Evolutionary conservation across 2,113 vertebrate genomes (phyloP), one percentile per base, ranked within the genome.

Genomic region (Canis aureus): DNA sequence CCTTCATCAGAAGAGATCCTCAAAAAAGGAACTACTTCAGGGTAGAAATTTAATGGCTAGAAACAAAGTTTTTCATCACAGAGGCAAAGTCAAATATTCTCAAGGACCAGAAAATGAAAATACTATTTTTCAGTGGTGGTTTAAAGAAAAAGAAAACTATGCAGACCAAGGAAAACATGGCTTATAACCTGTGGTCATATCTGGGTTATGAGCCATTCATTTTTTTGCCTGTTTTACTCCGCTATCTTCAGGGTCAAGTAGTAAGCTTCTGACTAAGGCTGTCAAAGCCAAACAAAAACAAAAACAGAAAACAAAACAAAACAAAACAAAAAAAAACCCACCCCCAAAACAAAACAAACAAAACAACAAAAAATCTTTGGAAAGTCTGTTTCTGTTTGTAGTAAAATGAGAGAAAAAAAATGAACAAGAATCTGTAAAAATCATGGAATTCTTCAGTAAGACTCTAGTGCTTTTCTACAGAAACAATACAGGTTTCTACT

Each of bases 1-100:
- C n/a, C 88, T 84, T 51, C 29, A 53, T 80, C 62, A 87, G 12
- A 94, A 57, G 62, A 79, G 12, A 20, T 92, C 74, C 43, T 86
- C 80, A 71, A 85, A 92, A 67, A 90, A 94, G 7, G 29, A 82
- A 71, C 57, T 86, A 85, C 43, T 78, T 76, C 74, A 82, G 27
- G 27, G 23, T 67, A 67, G n/a, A 78, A 78, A 93, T 76, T 88
- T 49, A 94, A 67, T 25, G 91, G 60, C 53, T 69, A 57, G 38
- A 64, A 55, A 78, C 6, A n/a, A 67, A 97, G 29, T 80, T 74
- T 60, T 81, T 59, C 17, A 38, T 5, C n/a, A 57, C 12, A 57
- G n/a, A 83, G 29, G 27, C 17, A 38, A 95, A 85, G 55, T 38
- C 35, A 66, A 89, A 80, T 10, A 19, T 23, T 93, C 81, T 25